These are phyloP conservation scores for Toxotes jaculatrix DNA, from an alignment of 2,113 vertebrate genomes.

Conservation along the genomic window DNA sequence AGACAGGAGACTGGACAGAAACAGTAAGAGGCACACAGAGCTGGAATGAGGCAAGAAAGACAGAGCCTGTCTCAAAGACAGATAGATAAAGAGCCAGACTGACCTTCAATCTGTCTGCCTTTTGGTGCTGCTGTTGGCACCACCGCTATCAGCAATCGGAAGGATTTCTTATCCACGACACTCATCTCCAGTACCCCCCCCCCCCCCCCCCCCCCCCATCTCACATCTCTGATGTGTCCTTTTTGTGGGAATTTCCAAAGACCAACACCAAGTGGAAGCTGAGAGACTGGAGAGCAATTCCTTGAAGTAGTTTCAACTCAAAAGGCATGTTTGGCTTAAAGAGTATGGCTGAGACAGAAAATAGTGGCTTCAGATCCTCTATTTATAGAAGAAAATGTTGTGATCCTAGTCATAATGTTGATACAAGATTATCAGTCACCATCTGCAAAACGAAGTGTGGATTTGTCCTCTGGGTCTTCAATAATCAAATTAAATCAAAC, in stretches of 20 bases:
- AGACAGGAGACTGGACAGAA: background rate
- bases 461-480: slow-evolving; percentile 29
- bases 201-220: slow-evolving; percentile 39
- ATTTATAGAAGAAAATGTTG: slow-evolving; percentile 9
- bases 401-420: slow-evolving; percentile 27
- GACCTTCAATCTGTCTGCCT: slow-evolving; percentile 67
- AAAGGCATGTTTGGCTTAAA: slow-evolving; percentile 54
- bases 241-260: slow-evolving; percentile 61
- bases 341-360: slow-evolving; percentile 11
- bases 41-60: slow-evolving; percentile 37
- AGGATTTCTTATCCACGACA: slow-evolving; percentile 75
- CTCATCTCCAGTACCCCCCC: slow-evolving; percentile 69
- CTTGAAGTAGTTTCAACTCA: slow-evolving; percentile 62
- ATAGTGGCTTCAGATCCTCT: slow-evolving; percentile 22
- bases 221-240: slow-evolving; percentile 72
- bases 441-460: slow-evolving; percentile 1
- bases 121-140: slow-evolving; percentile 79
- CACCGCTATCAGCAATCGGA: slow-evolving; percentile 78
- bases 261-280: slow-evolving; percentile 44
- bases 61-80: slow-evolving; percentile 19
- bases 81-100: slow-evolving; percentile 61
- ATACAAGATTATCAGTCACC: slow-evolving; percentile 50
- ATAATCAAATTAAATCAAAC: slow-evolving; percentile 11
- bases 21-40: background rate
- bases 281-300: slow-evolving; percentile 31